A percentile compares a stretch with the other conserved stretches of the same genome.
phyloP scores from a whole-genome alignment of 2,888 invertebrate genomes.

The Peribatodes rhomboidaria region DNA sequence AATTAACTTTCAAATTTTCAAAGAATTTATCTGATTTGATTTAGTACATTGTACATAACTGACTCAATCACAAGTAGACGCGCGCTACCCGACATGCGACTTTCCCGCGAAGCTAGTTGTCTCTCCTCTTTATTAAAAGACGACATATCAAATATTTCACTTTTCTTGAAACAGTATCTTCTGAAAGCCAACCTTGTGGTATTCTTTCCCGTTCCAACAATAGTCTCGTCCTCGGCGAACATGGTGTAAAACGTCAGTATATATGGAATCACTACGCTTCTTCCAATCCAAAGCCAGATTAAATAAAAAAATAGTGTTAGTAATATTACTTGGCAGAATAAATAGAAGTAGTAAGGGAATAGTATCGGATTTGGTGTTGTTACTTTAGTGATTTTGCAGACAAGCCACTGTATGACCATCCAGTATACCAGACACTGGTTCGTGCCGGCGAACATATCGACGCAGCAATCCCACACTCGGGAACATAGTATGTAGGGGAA shows the following conservation, averaged over 20 bases:
- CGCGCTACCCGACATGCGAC: conserved; percentile 1
- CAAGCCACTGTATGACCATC: conserved; percentile 57
- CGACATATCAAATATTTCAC: conserved; percentile 10
- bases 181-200: conserved; percentile 1
- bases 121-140: not conserved
- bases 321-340: conserved; percentile 54
- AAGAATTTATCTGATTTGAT: conserved; percentile 4
- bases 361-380: conserved; percentile 54
- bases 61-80: not conserved
- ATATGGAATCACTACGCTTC: not conserved
- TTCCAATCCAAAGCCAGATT: not conserved
- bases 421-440: conserved; percentile 57
- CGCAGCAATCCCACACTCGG: conserved; percentile 53
- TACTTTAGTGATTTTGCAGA: conserved; percentile 55
- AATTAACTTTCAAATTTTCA: not conserved
- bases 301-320: not conserved
- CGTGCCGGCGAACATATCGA: conserved; percentile 53
- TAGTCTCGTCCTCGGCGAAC: not conserved
- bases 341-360: conserved; percentile 59
- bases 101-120: not conserved
- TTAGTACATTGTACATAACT: conserved; percentile 3
- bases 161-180: conserved; percentile 32
- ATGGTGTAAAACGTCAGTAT: not conserved
- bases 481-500: conserved; percentile 57
- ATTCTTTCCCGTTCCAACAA: conserved; percentile 1